Evolutionary conservation across 1,140 invertebrate species (phyloP).

Genomic region (Brachionus rotundiformis): DNA sequence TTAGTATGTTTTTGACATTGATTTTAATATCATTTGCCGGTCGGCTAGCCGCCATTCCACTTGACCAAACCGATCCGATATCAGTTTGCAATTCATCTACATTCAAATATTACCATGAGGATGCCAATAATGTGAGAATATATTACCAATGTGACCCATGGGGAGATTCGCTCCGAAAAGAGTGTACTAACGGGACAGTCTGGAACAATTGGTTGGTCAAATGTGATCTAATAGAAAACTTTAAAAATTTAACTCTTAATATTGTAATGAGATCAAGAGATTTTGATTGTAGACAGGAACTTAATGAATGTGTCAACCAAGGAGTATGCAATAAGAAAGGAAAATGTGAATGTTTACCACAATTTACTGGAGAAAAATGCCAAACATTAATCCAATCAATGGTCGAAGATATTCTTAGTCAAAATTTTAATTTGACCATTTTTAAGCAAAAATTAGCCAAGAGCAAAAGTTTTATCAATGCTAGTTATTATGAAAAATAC

Average conservation of each 20-base stretch:
- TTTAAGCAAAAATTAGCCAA: not conserved
- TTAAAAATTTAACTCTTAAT: conserved; percentile 14
- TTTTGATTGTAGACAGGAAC: not conserved
- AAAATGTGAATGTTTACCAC: not conserved
- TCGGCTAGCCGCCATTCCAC: not conserved
- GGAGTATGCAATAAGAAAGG: conserved; percentile 3
- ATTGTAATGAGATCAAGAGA: not conserved
- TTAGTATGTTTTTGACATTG: not conserved
- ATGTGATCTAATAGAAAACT: not conserved
- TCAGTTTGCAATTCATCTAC: not conserved
- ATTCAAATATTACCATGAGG: conserved; percentile 23
- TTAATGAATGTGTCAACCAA: not conserved
- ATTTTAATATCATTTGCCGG: not conserved
- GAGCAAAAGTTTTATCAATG: not conserved
- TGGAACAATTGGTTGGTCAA: conserved; percentile 32
- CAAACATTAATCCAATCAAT: not conserved
- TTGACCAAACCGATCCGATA: not conserved
- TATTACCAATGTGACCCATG: conserved; percentile 46
- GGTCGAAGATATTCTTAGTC: not conserved
- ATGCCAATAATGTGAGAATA: not conserved
- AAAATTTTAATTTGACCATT: not conserved
- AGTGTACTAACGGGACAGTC: not conserved
- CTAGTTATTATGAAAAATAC: conserved; percentile 26
- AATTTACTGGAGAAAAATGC: conserved; percentile 34
- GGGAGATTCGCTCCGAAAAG: not conserved